Evolutionary conservation across 2,113 vertebrate species (phyloP).

Genomic region (Opisthocomus hoazin): DNA sequence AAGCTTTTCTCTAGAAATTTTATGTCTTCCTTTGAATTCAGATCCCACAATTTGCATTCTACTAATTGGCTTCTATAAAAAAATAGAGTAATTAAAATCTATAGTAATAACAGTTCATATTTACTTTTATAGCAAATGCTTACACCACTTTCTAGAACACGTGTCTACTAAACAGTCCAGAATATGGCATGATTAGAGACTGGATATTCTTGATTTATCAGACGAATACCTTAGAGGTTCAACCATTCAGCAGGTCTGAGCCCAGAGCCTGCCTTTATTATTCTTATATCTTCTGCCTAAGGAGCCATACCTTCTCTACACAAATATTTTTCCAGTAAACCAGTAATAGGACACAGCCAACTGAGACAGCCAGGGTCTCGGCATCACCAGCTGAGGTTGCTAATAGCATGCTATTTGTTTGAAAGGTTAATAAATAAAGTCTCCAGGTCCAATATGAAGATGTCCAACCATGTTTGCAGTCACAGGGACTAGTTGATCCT

Average conservation of each 20-base stretch:
- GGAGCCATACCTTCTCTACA: background rate
- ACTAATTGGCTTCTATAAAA: background rate
- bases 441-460: background rate
- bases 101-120: background rate
- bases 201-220: background rate
- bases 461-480: background rate
- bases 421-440: background rate
- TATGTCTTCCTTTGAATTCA: background rate
- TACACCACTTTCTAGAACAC: background rate
- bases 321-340: background rate
- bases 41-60: background rate
- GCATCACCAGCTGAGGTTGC: background rate
- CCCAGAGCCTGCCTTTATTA: background rate
- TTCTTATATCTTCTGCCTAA: background rate
- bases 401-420: background rate
- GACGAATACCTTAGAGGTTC: background rate
- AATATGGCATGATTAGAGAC: background rate
- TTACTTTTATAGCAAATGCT: background rate
- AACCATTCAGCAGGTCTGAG: background rate
- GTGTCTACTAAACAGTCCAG: background rate
- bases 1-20: background rate
- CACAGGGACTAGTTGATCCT: background rate
- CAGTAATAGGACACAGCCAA: background rate
- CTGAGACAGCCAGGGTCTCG: background rate
- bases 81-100: background rate